Evolutionary conservation across 2,888 invertebrate species (phyloP), one percentile per base, ranked within the genome.

Genomic region (Sminthurinus aureus): DNA sequence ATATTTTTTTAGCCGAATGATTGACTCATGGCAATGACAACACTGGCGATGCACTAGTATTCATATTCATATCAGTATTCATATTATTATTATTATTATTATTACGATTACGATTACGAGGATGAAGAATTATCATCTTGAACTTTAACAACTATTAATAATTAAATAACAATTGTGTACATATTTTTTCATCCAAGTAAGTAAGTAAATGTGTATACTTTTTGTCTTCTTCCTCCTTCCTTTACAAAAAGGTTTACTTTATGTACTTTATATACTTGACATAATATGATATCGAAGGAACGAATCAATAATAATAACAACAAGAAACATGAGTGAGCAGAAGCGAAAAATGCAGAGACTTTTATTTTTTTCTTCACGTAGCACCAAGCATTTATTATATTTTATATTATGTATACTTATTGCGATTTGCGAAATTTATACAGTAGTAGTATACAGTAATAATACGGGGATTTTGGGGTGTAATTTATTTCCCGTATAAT

Each of bases 81-180:
- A 12, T 3, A 71, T 20, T 71, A 24, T n/a, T 71, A 24, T n/a
- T 71, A 71, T 71, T 20, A 71, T n/a, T 71, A 71, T 24, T 71
- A 71, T 71, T 15, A 71, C 4, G 3, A 71, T 20, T 71, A 71
- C 4, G 1, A 9, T 24, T 24, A 20, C 4, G n/a, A 13, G n/a
- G 71, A 20, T 58, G 15, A 58, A 58, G 18, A 58, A 58, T 58
- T 18, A 18, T 58, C 18, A 58, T 58, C 58, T 58, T 58, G 2
- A 15, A 52, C 52, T 52, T 52, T 52, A 11, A 52, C 52, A 8
- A 58, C 13, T 6, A 58, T 9, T 58, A 58, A 6, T 18, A 58
- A 58, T 58, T 58, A 58, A 58, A 2, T 58, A 58, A 58, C 58
- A 58, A 58, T 11, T 15, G 58, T 58, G 13, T 58, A 58, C 4